A percentile compares a stretch with the other conserved stretches of the same genome.
Conservation (phyloP, 2,113 vertebrate species). For the Arvicanthis niloticus region DNA sequence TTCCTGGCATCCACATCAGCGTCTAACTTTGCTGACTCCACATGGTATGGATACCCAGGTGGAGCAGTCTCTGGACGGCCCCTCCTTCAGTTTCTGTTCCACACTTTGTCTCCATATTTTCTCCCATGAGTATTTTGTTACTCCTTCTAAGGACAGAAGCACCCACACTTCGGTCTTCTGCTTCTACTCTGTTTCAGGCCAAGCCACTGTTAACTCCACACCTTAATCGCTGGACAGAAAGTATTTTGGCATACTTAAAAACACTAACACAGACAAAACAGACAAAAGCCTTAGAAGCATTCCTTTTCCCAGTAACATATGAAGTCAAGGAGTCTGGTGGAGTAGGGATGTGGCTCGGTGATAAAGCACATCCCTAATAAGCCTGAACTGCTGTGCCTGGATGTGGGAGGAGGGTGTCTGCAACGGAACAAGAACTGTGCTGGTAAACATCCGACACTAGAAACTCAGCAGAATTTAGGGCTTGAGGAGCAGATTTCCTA, state of each 20-base stretch:
- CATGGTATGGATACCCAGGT: too few relatives aligned
- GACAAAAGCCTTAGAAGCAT: neutral
- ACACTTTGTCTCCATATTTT: too few relatives aligned
- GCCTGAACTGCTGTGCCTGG: neutral
- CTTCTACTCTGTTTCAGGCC: neutral
- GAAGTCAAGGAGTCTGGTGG: neutral
- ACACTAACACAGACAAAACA: neutral
- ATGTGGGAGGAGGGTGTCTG: neutral
- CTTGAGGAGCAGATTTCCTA: neutral
- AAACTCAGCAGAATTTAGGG: constrained; percentile 1
- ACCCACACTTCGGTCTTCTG: too few relatives aligned
- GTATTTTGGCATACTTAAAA: neutral
- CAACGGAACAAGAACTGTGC: neutral
- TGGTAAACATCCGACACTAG: neutral
- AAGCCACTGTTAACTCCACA: neutral
- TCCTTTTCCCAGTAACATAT: neutral
- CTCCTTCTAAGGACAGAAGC: too few relatives aligned
- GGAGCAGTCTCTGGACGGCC: too few relatives aligned
- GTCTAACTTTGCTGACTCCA: too few relatives aligned
- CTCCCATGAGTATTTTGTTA: too few relatives aligned
- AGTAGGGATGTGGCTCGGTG: neutral
- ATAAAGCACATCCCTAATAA: neutral
- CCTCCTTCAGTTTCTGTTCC: too few relatives aligned
- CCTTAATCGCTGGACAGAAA: neutral
- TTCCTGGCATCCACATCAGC: too few relatives aligned